Conservation (phyloP, 2,113 vertebrate genomes). For the Nettapus auritus region DNA sequence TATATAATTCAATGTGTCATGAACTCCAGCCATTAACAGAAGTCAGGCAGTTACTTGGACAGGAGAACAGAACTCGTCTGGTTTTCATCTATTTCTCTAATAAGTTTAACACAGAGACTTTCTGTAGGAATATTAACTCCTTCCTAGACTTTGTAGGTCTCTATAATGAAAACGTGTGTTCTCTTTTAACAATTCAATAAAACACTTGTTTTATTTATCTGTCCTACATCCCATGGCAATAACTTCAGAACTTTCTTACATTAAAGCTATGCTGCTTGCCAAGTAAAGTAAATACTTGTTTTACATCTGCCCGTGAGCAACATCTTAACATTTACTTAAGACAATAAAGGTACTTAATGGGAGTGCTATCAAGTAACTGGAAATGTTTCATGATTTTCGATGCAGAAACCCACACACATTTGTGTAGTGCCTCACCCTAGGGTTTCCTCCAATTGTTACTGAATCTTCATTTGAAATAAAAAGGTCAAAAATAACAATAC, state of each 20-base stretch:
- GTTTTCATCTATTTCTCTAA: not conserved
- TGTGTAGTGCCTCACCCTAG: conserved; percentile 34
- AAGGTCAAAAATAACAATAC: conserved; percentile 27
- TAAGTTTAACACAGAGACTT: not conserved
- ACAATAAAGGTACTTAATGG: not conserved
- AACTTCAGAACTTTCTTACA: not conserved
- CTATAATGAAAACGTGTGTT: not conserved
- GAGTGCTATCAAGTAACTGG: not conserved
- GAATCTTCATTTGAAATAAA: conserved; percentile 17
- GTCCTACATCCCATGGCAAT: not conserved
- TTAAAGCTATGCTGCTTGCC: not conserved
- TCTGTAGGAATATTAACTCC: not conserved
- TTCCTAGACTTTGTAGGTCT: not conserved
- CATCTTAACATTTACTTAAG: not conserved
- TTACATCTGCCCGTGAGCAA: not conserved
- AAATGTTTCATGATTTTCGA: not conserved
- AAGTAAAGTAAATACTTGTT: not conserved
- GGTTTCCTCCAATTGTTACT: conserved; percentile 48
- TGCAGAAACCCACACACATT: conserved; percentile 3
- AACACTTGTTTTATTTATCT: not conserved
- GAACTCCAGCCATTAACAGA: not conserved
- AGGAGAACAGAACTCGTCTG: not conserved
- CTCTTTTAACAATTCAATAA: not conserved
- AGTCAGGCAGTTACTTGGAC: not conserved
- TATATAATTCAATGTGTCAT: not conserved